A percentile compares a stretch with the other conserved stretches of the same genome.
Conservation (phyloP, 1,140 invertebrate species). For the Belonocnema kinseyi region DNA sequence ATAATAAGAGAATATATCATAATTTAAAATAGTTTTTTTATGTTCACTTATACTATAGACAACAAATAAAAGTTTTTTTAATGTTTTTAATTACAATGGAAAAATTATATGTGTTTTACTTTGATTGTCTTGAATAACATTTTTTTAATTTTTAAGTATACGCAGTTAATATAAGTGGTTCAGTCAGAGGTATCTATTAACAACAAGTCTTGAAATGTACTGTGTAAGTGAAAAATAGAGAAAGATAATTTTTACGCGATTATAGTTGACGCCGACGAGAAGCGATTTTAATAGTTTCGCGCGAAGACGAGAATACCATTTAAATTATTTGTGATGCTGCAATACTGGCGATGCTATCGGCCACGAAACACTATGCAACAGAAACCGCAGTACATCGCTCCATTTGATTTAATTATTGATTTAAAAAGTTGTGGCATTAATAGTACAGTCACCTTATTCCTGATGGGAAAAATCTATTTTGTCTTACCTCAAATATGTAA, state of each 20-base stretch:
- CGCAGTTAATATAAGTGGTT: constrained; percentile 8
- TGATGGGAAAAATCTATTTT: constrained; percentile 17
- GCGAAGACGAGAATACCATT: constrained; percentile 20
- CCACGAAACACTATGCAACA: constrained; percentile 5
- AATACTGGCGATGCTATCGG: constrained; percentile 13
- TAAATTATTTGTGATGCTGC: constrained; percentile 24
- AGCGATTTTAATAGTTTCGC: constrained; percentile 27
- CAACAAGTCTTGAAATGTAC: background rate
- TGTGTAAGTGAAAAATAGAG: constrained; percentile 16
- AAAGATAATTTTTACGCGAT: constrained; percentile 20
- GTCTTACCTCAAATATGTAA: constrained; percentile 1
- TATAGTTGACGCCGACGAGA: constrained; percentile 19
- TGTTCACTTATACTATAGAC: no score
- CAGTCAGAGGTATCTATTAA: constrained; percentile 16
- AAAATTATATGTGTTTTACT: no score
- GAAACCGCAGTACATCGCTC: constrained; percentile 28
- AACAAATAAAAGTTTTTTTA: no score
- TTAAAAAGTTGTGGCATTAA: constrained; percentile 6
- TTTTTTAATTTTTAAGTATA: no score
- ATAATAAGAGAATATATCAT: background rate
- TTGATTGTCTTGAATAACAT: no score
- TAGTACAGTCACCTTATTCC: constrained; percentile 16
- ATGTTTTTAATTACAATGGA: no score
- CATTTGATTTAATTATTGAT: constrained; percentile 19
- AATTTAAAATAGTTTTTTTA: background rate